Percentiles rank a stretch among this genome's conserved stretches.
Evolutionary conservation across 1,140 invertebrate species (phyloP).

Genomic region (Plectus sambesii): DNA sequence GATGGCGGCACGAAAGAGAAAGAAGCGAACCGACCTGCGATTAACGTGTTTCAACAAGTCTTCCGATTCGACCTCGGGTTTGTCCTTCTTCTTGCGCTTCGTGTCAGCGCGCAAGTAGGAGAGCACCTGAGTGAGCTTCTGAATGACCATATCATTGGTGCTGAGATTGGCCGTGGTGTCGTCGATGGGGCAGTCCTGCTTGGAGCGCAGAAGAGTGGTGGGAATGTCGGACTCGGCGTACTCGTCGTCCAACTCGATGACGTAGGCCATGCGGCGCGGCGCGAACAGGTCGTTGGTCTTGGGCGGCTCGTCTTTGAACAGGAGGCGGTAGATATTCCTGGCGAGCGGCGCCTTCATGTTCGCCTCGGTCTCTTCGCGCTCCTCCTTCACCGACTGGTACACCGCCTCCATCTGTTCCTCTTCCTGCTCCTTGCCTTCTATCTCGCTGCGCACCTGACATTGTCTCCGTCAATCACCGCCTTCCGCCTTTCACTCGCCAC

Average conservation of each 20-base stretch:
- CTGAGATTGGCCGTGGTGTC: slow-evolving; percentile 44
- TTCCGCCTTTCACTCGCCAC: background rate
- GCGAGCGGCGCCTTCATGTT: too few species aligned
- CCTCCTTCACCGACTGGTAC: slow-evolving; percentile 13
- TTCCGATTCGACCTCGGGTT: slow-evolving; percentile 16
- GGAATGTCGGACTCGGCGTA: slow-evolving; percentile 82
- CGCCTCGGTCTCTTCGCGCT: too few species aligned
- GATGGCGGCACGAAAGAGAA: background rate
- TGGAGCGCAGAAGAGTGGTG: slow-evolving; percentile 83
- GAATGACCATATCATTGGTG: slow-evolving; percentile 39
- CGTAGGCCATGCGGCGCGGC: slow-evolving; percentile 91
- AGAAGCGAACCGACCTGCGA: slow-evolving; percentile 7
- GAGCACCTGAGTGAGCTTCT: slow-evolving; percentile 90
- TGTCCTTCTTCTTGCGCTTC: slow-evolving; percentile 43
- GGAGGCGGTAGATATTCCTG: slow-evolving; percentile 50
- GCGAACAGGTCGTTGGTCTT: slow-evolving; percentile 81
- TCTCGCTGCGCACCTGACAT: slow-evolving; percentile 3
- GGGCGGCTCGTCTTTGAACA: slow-evolving; percentile 49
- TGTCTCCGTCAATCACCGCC: slow-evolving; percentile 8
- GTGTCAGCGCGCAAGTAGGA: slow-evolving; percentile 64
- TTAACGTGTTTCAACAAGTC: slow-evolving; percentile 6
- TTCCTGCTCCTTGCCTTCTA: slow-evolving; percentile 3
- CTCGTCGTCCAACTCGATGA: slow-evolving; percentile 80
- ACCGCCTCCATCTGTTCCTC: slow-evolving; percentile 8
- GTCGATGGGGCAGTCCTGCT: slow-evolving; percentile 74